Conservation (phyloP, 2,113 vertebrate genomes). For the Onychostruthus taczanowskii region DNA sequence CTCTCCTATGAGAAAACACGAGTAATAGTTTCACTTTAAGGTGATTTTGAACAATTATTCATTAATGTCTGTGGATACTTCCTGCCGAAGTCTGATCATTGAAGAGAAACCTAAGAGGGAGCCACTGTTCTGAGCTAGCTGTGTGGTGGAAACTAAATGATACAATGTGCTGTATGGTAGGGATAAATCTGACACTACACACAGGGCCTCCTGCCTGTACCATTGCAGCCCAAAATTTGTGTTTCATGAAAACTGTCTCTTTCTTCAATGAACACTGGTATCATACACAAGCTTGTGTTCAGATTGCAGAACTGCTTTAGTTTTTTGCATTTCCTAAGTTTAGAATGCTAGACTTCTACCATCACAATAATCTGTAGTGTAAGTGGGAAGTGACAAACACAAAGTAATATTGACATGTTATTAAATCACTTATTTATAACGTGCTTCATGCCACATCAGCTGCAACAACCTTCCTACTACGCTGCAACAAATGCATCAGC, state of each 20-base stretch:
- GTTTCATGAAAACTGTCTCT: neutral
- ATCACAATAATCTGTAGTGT: neutral
- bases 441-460: neutral
- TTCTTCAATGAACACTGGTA: neutral
- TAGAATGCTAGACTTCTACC: neutral
- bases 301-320: neutral
- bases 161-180: accelerated
- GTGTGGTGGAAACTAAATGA: neutral
- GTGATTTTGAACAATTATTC: neutral
- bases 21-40: neutral
- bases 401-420: neutral
- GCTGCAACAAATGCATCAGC: neutral
- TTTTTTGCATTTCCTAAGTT: neutral
- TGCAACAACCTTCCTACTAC: neutral
- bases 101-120: neutral
- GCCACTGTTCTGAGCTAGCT: neutral
- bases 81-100: neutral
- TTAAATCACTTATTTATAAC: neutral
- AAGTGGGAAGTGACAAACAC: neutral
- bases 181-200: neutral
- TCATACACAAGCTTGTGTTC: neutral
- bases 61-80: neutral
- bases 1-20: neutral
- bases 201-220: neutral
- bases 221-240: neutral